Percentiles rank a stretch among this genome's conserved stretches.
phyloP scores from a whole-genome alignment of 2,797 vertebrate genomes.

The Chloroceryle amazona region DNA sequence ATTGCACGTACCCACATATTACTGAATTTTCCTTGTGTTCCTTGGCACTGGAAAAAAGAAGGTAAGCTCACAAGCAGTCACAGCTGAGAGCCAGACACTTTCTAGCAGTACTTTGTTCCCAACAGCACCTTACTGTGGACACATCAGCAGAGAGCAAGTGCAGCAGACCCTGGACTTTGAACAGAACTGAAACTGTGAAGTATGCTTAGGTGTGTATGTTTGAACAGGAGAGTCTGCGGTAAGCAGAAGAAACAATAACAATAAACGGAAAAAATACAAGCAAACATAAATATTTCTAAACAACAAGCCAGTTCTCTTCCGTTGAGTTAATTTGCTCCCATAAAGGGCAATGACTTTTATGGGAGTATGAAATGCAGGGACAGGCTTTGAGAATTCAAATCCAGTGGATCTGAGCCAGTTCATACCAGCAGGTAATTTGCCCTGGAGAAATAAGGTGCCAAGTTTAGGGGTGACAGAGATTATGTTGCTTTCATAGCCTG shows the following conservation, averaged over 20 bases:
- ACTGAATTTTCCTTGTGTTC: conserved; percentile 8
- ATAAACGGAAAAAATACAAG: not conserved
- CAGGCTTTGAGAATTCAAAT: not conserved
- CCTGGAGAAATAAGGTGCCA: not conserved
- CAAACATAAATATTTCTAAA: not conserved
- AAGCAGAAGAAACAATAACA: not conserved
- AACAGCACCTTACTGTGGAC: not conserved
- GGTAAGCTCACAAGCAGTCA: not conserved
- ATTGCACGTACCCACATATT: not conserved
- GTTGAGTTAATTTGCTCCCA: not conserved
- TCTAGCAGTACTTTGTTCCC: not conserved
- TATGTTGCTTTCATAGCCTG: not conserved
- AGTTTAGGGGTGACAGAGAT: not conserved
- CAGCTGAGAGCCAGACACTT: not conserved
- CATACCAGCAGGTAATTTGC: not conserved
- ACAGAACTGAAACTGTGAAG: not conserved
- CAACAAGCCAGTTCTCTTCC: not conserved
- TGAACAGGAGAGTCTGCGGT: not conserved
- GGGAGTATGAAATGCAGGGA: not conserved
- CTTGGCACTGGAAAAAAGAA: not conserved
- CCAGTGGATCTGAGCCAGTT: not conserved
- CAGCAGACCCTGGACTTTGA: not conserved
- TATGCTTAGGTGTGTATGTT: not conserved
- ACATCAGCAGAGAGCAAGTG: not conserved
- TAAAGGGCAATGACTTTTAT: not conserved